Percentiles rank a stretch among this genome's conserved stretches.
These are phyloP conservation scores for Pygoscelis antarcticus DNA, from an alignment of 2,113 vertebrate genomes.

Conservation along the genomic window DNA sequence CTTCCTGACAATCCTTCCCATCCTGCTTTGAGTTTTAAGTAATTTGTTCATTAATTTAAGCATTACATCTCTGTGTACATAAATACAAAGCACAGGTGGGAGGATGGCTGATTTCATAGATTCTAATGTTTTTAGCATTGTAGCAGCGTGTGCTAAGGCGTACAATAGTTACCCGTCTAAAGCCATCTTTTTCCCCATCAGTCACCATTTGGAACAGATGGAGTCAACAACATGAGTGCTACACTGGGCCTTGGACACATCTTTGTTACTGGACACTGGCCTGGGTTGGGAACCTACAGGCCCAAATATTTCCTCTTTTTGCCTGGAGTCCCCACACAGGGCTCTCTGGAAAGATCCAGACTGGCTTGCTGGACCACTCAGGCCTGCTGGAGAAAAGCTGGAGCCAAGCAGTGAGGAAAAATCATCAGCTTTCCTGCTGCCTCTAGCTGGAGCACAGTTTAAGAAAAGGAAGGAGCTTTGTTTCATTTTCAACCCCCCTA, in stretches of 20 bases:
- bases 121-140: background rate
- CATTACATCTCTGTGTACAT: background rate
- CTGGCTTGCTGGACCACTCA: background rate
- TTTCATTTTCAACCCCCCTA: background rate
- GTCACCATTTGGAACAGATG: background rate
- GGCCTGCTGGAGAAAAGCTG: background rate
- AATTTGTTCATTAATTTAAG: background rate
- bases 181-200: background rate
- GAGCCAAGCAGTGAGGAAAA: background rate
- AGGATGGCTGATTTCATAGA: background rate
- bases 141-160: background rate
- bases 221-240: accelerated
- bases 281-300: background rate
- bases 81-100: background rate
- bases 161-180: background rate
- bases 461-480: background rate
- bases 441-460: background rate
- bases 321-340: background rate
- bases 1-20: background rate
- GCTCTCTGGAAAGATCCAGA: background rate
- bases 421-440: background rate
- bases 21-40: background rate
- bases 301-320: background rate
- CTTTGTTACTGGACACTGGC: background rate
- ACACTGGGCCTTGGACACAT: background rate